phyloP scores from a whole-genome alignment of 2,797 vertebrate genomes.

The Carduelis carduelis region DNA sequence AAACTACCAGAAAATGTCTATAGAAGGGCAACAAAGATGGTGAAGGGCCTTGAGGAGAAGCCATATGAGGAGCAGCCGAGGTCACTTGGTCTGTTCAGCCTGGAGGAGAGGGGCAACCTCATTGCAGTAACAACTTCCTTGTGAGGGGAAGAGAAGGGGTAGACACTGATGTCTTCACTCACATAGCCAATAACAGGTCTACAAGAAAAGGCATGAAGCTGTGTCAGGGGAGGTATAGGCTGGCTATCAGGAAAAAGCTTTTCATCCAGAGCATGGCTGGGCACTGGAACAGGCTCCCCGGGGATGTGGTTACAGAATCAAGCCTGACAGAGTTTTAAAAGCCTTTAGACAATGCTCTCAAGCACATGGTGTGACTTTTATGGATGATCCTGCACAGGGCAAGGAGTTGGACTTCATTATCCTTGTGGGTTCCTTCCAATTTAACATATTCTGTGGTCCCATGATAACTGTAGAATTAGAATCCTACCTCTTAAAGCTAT shows the following conservation, averaged over 20 bases:
- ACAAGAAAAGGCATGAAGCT: neutral
- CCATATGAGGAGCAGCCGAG: rapidly evolving
- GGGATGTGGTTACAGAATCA: neutral
- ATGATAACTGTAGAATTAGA: neutral
- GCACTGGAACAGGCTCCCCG: neutral
- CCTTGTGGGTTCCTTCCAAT: neutral
- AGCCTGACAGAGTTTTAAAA: neutral
- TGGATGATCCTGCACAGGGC: rapidly evolving
- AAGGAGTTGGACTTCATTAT: neutral
- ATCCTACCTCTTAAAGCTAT: neutral
- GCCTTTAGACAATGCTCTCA: neutral
- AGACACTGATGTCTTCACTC: neutral
- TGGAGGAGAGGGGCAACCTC: neutral
- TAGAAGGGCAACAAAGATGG: rapidly evolving
- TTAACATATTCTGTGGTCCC: neutral
- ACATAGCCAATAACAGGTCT: neutral
- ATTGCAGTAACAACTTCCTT: neutral
- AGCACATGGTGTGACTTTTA: neutral
- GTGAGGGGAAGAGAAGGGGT: rapidly evolving
- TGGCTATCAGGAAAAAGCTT: neutral
- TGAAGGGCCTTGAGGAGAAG: neutral
- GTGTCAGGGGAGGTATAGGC: neutral
- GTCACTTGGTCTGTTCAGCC: neutral
- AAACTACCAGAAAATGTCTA: neutral
- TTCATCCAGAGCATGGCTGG: neutral